These are phyloP conservation scores for Ectemnius continuus DNA, from an alignment of 2,888 invertebrate genomes.

Conservation along the genomic window DNA sequence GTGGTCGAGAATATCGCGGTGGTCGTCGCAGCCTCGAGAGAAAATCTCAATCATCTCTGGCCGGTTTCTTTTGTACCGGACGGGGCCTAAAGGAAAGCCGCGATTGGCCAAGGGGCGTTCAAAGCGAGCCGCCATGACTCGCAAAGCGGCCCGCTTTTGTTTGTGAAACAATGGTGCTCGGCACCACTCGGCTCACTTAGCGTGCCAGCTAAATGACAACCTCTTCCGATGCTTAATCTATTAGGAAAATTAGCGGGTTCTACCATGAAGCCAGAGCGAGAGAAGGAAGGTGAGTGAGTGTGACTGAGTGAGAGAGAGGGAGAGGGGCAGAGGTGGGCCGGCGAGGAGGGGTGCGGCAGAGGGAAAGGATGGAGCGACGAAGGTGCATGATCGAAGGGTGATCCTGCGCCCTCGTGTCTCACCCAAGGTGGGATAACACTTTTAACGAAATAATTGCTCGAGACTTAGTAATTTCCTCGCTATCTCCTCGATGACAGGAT, in stretches of 20 bases:
- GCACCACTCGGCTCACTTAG: constrained; percentile 70
- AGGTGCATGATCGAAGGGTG: neutral
- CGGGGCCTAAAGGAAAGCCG: constrained; percentile 68
- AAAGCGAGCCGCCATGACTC: constrained; percentile 77
- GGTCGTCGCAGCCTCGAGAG: constrained; percentile 56
- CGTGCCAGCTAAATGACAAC: constrained; percentile 72
- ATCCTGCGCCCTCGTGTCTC: constrained; percentile 20
- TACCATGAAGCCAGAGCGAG: constrained; percentile 23
- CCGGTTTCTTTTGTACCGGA: constrained; percentile 72
- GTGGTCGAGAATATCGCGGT: constrained; percentile 19
- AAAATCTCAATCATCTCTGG: constrained; percentile 74
- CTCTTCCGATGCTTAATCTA: constrained; percentile 72
- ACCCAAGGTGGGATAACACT: constrained; percentile 3
- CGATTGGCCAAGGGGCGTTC: constrained; percentile 76
- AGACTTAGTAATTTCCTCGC: constrained; percentile 13
- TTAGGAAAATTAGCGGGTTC: constrained; percentile 74
- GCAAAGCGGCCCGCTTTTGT: constrained; percentile 76
- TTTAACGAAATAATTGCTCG: constrained; percentile 50
- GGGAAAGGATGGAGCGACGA: constrained; percentile 2
- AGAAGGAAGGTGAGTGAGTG: too few relatives aligned
- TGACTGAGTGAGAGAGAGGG: constrained; percentile 12
- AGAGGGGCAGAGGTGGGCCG: neutral
- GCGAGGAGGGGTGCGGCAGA: neutral
- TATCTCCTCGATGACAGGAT: constrained; percentile 24
- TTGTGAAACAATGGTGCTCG: constrained; percentile 76